Percentiles rank a stretch among this genome's conserved stretches.
phyloP scores from a whole-genome alignment of 2,113 vertebrate genomes.

The Plestiodon gilberti region DNA sequence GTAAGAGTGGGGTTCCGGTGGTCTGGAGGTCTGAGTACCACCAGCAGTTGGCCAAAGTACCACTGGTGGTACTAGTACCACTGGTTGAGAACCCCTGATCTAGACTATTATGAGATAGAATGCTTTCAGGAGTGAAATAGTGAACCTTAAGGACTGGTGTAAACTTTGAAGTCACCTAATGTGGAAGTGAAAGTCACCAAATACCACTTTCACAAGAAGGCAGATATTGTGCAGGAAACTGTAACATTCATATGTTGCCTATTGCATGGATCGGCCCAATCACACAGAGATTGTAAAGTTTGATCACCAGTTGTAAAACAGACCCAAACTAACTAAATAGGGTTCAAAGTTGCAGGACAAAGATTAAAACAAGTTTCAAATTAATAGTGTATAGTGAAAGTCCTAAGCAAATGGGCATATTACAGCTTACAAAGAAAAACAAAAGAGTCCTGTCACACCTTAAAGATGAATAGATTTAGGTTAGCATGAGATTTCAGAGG shows the following conservation, averaged over 20 bases:
- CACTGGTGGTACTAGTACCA: no score
- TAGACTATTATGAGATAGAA: not conserved
- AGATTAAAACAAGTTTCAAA: not conserved
- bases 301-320: not conserved
- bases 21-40: no score
- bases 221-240: not conserved
- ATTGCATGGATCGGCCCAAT: not conserved
- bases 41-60: no score
- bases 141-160: not conserved
- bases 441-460: not conserved
- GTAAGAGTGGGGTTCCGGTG: no score
- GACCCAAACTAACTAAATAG: not conserved
- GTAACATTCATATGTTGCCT: not conserved
- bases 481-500: not conserved
- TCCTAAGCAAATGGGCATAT: not conserved
- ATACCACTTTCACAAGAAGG: not conserved
- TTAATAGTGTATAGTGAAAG: not conserved
- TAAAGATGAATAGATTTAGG: not conserved
- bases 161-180: not conserved
- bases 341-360: not conserved
- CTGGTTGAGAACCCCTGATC: not conserved
- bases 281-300: not conserved
- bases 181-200: not conserved
- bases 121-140: not conserved
- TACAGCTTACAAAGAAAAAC: not conserved